Evolutionary conservation across 2,113 vertebrate species (phyloP).

Genomic region (Motacilla alba): DNA sequence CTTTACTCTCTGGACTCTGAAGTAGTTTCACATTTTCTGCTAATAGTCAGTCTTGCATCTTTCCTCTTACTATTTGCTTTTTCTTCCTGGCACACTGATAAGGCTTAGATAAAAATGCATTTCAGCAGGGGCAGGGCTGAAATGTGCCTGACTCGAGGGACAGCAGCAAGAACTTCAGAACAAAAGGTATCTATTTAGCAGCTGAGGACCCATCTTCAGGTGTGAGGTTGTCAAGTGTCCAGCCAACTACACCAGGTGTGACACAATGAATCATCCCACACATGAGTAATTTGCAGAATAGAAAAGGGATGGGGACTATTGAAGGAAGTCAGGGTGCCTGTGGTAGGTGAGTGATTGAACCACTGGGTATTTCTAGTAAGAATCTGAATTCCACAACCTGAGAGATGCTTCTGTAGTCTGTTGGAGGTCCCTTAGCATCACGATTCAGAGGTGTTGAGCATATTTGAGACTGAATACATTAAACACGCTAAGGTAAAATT

Average conservation of each 20-base stretch:
- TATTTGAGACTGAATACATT: not conserved
- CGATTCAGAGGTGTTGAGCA: not conserved
- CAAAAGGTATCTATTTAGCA: not conserved
- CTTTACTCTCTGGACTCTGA: not conserved
- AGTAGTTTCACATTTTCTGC: not conserved
- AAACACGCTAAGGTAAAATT: not conserved
- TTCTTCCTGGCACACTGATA: rapidly evolving
- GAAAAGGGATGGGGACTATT: not conserved
- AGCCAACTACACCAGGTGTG: not conserved
- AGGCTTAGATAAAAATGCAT: not conserved
- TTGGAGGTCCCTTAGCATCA: not conserved
- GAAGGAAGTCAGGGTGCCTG: not conserved
- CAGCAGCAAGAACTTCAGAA: not conserved
- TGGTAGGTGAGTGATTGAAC: not conserved
- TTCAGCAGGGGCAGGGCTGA: not conserved
- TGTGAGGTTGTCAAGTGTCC: not conserved
- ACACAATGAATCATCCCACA: not conserved
- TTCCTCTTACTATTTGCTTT: not conserved
- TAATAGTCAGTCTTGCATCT: not conserved
- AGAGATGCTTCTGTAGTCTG: not conserved
- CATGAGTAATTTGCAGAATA: not conserved
- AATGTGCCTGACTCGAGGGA: not conserved
- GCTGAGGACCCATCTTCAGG: not conserved
- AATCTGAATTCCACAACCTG: not conserved
- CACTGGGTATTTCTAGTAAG: not conserved